Percentiles rank a stretch among this genome's conserved stretches.
Evolutionary conservation across 2,888 invertebrate genomes (phyloP).

Genomic region (Epistrophe grossulariae): DNA sequence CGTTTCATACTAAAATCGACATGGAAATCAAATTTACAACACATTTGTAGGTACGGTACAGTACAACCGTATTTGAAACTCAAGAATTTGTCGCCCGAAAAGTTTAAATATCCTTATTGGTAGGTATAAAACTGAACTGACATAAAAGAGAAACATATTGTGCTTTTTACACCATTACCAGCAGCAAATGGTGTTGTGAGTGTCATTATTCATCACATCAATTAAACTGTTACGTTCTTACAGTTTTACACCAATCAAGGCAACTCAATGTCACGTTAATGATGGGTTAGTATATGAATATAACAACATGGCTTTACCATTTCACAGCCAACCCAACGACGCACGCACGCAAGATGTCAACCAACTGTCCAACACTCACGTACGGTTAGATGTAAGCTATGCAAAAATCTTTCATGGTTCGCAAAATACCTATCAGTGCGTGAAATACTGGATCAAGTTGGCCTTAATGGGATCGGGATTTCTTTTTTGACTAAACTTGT

Average conservation of each 20-base stretch:
- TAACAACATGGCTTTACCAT: background rate
- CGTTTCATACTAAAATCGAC: background rate
- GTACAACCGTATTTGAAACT: background rate
- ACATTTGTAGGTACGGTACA: background rate
- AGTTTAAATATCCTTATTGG: background rate
- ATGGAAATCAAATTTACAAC: background rate
- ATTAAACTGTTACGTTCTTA: slow-evolving; percentile 43
- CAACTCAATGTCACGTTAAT: slow-evolving; percentile 28
- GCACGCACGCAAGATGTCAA: slow-evolving; percentile 4
- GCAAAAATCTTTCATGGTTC: slow-evolving; percentile 62
- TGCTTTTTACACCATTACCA: slow-evolving; percentile 44
- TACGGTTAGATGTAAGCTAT: slow-evolving; percentile 24
- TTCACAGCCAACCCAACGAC: slow-evolving; percentile 35
- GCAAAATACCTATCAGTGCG: slow-evolving; percentile 28
- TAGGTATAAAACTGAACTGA: background rate
- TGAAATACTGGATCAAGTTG: slow-evolving; percentile 24
- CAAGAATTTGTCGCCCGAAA: background rate
- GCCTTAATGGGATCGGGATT: background rate
- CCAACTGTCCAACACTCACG: slow-evolving; percentile 29
- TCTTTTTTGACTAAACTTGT: slow-evolving; percentile 4
- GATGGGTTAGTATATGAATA: slow-evolving; percentile 7
- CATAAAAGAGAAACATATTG: slow-evolving; percentile 2
- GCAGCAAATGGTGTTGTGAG: slow-evolving; percentile 55
- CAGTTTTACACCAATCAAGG: slow-evolving; percentile 43
- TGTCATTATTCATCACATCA: slow-evolving; percentile 59